phyloP scores from a whole-genome alignment of 2,888 invertebrate genomes.

The Pyrgus malvae region DNA sequence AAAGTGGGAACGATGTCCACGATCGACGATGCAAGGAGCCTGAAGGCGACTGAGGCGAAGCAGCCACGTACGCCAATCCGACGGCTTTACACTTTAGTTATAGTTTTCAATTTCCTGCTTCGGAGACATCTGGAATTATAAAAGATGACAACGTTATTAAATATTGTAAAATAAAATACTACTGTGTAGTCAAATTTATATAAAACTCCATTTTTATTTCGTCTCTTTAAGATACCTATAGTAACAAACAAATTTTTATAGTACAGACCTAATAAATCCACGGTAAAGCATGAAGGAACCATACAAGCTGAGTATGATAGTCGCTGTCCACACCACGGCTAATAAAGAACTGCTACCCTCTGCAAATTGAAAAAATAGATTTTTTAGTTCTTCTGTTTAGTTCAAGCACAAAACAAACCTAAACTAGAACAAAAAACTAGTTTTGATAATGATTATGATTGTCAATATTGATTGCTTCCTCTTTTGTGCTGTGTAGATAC shows the following conservation, averaged over 20 bases:
- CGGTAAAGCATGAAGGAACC: constrained; percentile 49
- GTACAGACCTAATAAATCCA: constrained; percentile 34
- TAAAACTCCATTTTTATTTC: no score
- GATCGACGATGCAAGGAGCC: constrained; percentile 28
- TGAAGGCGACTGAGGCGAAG: constrained; percentile 30
- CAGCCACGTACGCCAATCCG: constrained; percentile 19
- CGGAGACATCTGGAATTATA: constrained; percentile 58
- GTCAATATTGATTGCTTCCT: no score
- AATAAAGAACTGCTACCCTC: constrained; percentile 65
- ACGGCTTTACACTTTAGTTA: constrained; percentile 66
- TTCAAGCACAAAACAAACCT: no score
- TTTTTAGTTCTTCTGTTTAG: no score
- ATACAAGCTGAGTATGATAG: constrained; percentile 62
- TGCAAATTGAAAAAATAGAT: constrained; percentile 35
- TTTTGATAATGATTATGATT: no score
- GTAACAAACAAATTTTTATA: no score
- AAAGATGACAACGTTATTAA: not conserved
- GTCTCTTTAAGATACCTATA: no score
- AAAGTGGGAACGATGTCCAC: constrained; percentile 17
- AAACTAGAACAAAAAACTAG: no score
- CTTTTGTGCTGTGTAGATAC: no score
- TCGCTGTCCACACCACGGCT: constrained; percentile 68
- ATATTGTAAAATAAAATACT: no score
- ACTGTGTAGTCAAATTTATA: no score
- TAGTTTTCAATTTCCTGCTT: constrained; percentile 65